phyloP scores from a whole-genome alignment of 1,140 invertebrate genomes.

The Stegodyphus dumicola region DNA sequence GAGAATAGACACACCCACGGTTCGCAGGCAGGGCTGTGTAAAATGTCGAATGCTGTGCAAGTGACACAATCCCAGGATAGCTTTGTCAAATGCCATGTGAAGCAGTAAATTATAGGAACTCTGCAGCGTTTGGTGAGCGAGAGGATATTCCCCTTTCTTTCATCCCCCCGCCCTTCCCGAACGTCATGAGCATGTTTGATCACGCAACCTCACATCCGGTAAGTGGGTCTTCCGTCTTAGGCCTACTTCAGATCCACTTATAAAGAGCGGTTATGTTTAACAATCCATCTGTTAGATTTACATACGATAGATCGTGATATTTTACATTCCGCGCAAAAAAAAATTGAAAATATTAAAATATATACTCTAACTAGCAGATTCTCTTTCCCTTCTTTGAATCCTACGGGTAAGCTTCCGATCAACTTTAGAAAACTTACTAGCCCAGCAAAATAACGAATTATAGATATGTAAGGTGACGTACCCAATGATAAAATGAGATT shows the following conservation, averaged over 20 bases:
- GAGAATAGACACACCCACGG: slow-evolving; percentile 30
- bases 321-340: no score
- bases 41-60: slow-evolving; percentile 25
- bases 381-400: no score
- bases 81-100: slow-evolving; percentile 32
- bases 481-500: no score
- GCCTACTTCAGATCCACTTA: not conserved
- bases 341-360: no score
- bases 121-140: not conserved
- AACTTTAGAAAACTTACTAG: no score
- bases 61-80: slow-evolving; percentile 30
- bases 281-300: no score
- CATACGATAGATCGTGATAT: no score
- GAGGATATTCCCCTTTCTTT: not conserved
- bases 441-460: no score
- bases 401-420: no score
- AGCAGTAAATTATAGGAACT: slow-evolving; percentile 24
- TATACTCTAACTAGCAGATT: no score
- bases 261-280: no score
- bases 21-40: slow-evolving; percentile 1
- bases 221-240: not conserved
- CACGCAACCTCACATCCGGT: slow-evolving; percentile 22
- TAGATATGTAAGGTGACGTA: no score
- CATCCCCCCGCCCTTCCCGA: not conserved
- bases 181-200: not conserved